Percentiles rank a stretch among this genome's conserved stretches.
Conservation (phyloP, 2,888 invertebrate genomes). For the Spodoptera exigua region DNA sequence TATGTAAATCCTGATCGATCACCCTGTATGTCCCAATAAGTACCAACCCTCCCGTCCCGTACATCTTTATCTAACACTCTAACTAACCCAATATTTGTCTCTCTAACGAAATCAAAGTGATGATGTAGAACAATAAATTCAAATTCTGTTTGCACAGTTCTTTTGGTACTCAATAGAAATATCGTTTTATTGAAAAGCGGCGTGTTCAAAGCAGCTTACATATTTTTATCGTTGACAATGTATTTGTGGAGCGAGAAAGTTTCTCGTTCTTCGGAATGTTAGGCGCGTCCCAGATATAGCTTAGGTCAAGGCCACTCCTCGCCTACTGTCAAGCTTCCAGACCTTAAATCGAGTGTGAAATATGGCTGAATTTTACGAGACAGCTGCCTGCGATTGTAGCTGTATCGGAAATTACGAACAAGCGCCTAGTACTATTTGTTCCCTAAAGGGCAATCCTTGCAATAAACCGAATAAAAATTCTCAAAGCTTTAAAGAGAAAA, state of each 20-base stretch:
- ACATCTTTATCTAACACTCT: no score
- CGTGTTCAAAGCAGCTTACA: conserved; percentile 2
- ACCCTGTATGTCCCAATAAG: no score
- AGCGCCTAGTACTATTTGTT: not conserved
- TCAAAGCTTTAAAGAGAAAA: no score
- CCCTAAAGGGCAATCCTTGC: no score
- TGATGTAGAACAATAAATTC: no score
- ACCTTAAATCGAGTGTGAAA: conserved; percentile 63
- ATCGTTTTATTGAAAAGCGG: not conserved
- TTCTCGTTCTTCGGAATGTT: conserved; percentile 15
- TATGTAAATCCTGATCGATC: no score
- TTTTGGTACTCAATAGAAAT: conserved; percentile 8
- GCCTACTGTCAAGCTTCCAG: conserved; percentile 36
- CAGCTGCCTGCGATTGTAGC: conserved; percentile 39
- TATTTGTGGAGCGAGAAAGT: conserved; percentile 14
- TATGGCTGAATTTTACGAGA: conserved; percentile 50
- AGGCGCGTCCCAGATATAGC: conserved; percentile 51
- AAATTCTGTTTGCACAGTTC: not conserved
- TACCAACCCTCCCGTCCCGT: no score
- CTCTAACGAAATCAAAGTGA: no score
- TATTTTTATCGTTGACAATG: conserved; percentile 27
- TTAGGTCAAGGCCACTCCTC: conserved; percentile 52
- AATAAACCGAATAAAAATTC: no score
- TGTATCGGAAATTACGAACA: conserved; percentile 26
- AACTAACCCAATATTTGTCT: no score